Conservation (phyloP, 1,140 invertebrate genomes). For the Meloidogyne hapla region DNA sequence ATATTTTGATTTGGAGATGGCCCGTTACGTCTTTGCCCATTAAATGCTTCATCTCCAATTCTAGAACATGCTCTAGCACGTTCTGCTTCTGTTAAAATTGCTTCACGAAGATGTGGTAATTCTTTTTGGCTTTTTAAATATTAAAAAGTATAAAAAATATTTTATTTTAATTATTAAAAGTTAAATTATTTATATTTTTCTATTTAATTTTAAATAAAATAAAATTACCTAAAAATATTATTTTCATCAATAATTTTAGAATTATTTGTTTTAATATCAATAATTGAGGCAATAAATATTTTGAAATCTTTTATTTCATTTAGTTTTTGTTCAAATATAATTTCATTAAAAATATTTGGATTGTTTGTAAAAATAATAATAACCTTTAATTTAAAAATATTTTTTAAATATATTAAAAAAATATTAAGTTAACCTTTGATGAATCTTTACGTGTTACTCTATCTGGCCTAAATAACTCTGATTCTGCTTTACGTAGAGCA, state of each 20-base stretch:
- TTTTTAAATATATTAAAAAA: no score
- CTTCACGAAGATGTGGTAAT: conserved; percentile 41
- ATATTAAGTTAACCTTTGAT: not conserved
- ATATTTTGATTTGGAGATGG: not conserved
- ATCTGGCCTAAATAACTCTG: conserved; percentile 51
- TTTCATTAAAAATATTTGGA: not conserved
- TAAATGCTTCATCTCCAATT: conserved; percentile 44
- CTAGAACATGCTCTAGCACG: conserved; percentile 48
- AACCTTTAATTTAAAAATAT: not conserved
- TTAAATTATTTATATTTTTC: no score
- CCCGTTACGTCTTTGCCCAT: not conserved
- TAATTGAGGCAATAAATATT: conserved; percentile 2
- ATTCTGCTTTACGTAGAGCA: conserved; percentile 56
- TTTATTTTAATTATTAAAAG: no score
- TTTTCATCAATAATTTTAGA: not conserved
- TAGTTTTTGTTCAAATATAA: not conserved
- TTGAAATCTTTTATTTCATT: not conserved
- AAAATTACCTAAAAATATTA: not conserved
- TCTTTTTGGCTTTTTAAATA: conserved; percentile 41
- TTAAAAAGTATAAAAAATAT: no score
- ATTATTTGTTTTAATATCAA: not conserved
- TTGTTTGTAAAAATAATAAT: conserved; percentile 3
- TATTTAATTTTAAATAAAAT: no score
- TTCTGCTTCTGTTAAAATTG: conserved; percentile 44
- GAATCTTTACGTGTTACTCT: conserved; percentile 49